These are phyloP conservation scores for Homarus americanus DNA, from an alignment of 1,140 invertebrate genomes.

Conservation along the genomic window DNA sequence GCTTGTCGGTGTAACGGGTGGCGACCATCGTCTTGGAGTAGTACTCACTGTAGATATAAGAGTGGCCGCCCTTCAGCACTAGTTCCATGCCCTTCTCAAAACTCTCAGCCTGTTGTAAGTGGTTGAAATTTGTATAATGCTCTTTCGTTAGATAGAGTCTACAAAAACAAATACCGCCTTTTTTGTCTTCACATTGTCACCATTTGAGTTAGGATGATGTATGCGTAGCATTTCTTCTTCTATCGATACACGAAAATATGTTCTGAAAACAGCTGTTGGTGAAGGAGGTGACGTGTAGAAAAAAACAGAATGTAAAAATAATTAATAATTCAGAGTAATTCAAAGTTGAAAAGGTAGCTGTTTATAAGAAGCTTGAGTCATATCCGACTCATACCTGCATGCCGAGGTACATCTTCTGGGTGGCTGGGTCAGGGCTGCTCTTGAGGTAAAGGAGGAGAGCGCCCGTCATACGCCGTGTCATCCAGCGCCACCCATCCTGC, in stretches of 20 bases:
- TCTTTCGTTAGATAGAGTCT: not conserved
- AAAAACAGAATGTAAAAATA: no score
- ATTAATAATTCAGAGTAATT: no score
- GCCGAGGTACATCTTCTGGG: not conserved
- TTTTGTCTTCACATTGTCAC: not conserved
- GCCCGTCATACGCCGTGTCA: constrained; percentile 11
- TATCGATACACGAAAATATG: no score
- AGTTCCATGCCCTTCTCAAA: not conserved
- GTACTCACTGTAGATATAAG: not conserved
- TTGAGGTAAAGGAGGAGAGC: not conserved
- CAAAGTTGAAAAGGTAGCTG: no score
- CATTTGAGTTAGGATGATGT: no score
- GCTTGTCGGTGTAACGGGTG: not conserved
- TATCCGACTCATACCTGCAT: constrained; percentile 15
- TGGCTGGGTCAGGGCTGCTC: not conserved
- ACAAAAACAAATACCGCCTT: not conserved
- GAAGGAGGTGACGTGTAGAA: no score
- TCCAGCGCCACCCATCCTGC: constrained; percentile 19
- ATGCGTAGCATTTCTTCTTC: no score
- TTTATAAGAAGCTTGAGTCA: no score
- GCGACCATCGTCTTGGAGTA: not conserved
- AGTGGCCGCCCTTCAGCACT: not conserved
- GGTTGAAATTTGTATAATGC: not conserved
- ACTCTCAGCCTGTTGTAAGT: not conserved
- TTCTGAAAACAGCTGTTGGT: no score